Percentiles rank a stretch among this genome's conserved stretches.
These are phyloP conservation scores for Pardalotus punctatus DNA, from an alignment of 2,113 vertebrate genomes.

Conservation along the genomic window DNA sequence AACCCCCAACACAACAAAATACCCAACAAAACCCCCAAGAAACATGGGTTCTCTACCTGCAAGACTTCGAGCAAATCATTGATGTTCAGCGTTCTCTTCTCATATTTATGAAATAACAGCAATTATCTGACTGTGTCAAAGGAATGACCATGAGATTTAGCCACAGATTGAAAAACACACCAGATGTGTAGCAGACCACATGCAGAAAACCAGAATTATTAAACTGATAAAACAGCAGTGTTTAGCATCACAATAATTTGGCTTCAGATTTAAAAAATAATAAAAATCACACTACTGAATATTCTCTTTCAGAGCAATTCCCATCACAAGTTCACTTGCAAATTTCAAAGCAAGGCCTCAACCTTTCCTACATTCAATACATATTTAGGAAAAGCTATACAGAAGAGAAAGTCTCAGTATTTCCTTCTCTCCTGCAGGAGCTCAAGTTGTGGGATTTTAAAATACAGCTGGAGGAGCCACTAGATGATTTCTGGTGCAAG, in stretches of 20 bases:
- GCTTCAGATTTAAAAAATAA: not conserved
- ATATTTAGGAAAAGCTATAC: not conserved
- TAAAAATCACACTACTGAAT: not conserved
- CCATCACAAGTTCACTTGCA: not conserved
- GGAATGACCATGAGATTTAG: not conserved
- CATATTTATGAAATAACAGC: not conserved
- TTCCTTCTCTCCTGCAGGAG: not conserved
- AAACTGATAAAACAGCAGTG: not conserved
- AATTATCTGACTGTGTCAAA: not conserved
- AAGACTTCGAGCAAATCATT: not conserved
- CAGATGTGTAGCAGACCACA: not conserved
- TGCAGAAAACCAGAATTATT: not conserved
- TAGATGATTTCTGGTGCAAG: not conserved
- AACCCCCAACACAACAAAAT: not conserved
- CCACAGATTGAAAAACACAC: not conserved
- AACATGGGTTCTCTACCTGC: accelerated
- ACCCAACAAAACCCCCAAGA: accelerated
- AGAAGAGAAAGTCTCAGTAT: not conserved
- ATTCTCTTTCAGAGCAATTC: not conserved
- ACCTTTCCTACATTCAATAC: not conserved
- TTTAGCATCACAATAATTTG: not conserved
- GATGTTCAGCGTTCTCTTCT: not conserved
- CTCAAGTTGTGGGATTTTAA: not conserved
- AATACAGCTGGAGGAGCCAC: not conserved
- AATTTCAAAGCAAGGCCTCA: not conserved